Percentiles rank a stretch among this genome's conserved stretches.
These are phyloP conservation scores for Nemoura dubitans DNA, from an alignment of 2,888 invertebrate species.

Conservation along the genomic window DNA sequence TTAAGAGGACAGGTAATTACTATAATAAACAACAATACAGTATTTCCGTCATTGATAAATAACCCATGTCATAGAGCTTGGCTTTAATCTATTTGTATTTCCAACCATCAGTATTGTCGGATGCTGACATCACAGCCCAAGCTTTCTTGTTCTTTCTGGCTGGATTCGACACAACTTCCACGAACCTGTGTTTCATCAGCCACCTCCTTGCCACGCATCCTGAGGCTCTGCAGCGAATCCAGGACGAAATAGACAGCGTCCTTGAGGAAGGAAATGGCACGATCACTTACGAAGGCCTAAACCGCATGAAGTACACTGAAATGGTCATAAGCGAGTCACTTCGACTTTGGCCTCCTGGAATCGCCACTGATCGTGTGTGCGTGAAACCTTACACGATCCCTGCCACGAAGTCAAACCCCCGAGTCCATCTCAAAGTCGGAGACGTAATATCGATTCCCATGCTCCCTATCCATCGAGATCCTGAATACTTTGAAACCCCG, in stretches of 20 bases:
- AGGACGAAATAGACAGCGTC: conserved; percentile 52
- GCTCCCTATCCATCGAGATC: background rate
- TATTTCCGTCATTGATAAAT: no score
- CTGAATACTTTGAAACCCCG: background rate
- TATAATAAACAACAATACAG: no score
- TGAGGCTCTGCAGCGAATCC: conserved; percentile 52
- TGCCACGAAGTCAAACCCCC: background rate
- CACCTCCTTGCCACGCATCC: conserved; percentile 53
- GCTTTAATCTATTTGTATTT: no score
- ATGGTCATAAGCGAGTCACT: background rate
- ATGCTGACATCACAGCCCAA: conserved; percentile 50
- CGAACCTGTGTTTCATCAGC: conserved; percentile 52
- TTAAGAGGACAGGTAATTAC: background rate
- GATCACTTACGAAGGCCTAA: conserved; percentile 52
- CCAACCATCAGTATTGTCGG: conserved; percentile 31
- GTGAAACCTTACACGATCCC: conserved; percentile 18
- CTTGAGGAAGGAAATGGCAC: conserved; percentile 50
- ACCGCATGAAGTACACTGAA: background rate
- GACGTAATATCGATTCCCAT: background rate
- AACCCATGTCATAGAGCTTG: no score
- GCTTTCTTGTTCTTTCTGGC: conserved; percentile 54
- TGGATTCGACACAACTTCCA: conserved; percentile 55
- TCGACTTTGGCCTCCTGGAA: background rate
- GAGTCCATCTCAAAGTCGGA: background rate
- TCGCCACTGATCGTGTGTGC: background rate